Conservation (phyloP, 2,888 invertebrate genomes). For the Megastigmus dorsalis region DNA sequence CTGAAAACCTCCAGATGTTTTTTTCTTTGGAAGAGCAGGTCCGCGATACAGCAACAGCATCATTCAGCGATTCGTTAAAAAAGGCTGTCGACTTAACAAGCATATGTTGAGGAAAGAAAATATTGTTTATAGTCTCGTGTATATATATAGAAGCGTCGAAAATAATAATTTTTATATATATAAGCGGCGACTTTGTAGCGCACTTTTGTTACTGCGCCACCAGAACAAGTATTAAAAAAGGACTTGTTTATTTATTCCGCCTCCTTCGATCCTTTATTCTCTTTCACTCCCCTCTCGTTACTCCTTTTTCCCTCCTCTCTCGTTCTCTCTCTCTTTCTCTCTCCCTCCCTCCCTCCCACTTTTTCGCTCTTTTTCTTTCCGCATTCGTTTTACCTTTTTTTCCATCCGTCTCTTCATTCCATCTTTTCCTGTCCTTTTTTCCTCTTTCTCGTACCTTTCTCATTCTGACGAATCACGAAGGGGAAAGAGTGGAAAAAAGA, state of each 20-base stretch:
- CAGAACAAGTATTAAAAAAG: constrained; percentile 6
- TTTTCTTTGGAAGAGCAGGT: constrained; percentile 9
- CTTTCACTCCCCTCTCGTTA: not conserved
- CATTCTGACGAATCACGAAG: constrained; percentile 16
- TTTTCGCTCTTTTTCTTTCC: not conserved
- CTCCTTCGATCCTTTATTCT: constrained; percentile 31
- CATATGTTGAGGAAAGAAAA: not conserved
- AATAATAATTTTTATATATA: constrained; percentile 23
- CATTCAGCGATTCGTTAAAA: constrained; percentile 18
- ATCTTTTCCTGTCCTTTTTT: constrained; percentile 13
- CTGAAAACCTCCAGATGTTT: not conserved
- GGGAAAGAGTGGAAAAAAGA: not conserved
- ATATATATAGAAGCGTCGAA: not conserved
- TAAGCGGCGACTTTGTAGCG: constrained; percentile 33
- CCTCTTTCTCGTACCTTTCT: not conserved
- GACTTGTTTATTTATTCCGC: constrained; percentile 41
- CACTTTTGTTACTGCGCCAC: not conserved
- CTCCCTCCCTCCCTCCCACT: no score
- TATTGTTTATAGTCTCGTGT: constrained; percentile 25
- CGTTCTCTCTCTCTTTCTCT: not conserved
- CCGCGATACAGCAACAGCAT: not conserved
- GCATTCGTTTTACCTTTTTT: constrained; percentile 16
- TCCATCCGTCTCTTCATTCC: constrained; percentile 10
- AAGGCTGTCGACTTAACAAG: not conserved
- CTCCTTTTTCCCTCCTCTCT: constrained; percentile 2